Evolutionary conservation across 2,113 vertebrate genomes (phyloP).

Genomic region (Brachirus orientalis): DNA sequence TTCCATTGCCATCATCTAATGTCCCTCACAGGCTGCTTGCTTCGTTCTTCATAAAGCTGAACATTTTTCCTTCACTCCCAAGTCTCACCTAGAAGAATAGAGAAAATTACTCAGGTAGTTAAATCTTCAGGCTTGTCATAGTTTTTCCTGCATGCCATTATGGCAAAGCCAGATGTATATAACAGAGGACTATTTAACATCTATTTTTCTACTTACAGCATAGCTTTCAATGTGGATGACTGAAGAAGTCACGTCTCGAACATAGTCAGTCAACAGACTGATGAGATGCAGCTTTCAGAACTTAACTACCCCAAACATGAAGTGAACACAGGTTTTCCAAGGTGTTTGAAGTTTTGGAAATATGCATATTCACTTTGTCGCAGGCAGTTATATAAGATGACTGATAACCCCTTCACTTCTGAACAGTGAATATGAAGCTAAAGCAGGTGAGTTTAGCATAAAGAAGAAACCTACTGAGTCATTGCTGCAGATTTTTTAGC

Average conservation of each 20-base stretch:
- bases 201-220: conserved; percentile 74
- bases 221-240: conserved; percentile 56
- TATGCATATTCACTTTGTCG: not conserved
- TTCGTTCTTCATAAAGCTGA: no score
- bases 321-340: conserved; percentile 1
- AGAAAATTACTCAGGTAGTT: conserved; percentile 83
- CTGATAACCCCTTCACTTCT: not conserved
- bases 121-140: conserved; percentile 79
- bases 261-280: conserved; percentile 17
- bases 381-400: conserved; percentile 6
- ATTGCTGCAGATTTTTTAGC: no score
- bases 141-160: conserved; percentile 79
- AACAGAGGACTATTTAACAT: conserved; percentile 74
- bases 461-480: not conserved
- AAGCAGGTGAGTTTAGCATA: not conserved
- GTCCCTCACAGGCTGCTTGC: conserved; percentile 12
- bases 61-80: conserved; percentile 45
- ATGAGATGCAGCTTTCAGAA: conserved; percentile 14
- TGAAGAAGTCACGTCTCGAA: conserved; percentile 49
- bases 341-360: conserved; percentile 8
- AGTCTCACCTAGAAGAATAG: conserved; percentile 57
- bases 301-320: conserved; percentile 4
- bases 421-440: not conserved
- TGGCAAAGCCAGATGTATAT: conserved; percentile 79
- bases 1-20: conserved; percentile 40